Conservation (phyloP, 2,888 invertebrate species). For the Pollenia labialis region DNA sequence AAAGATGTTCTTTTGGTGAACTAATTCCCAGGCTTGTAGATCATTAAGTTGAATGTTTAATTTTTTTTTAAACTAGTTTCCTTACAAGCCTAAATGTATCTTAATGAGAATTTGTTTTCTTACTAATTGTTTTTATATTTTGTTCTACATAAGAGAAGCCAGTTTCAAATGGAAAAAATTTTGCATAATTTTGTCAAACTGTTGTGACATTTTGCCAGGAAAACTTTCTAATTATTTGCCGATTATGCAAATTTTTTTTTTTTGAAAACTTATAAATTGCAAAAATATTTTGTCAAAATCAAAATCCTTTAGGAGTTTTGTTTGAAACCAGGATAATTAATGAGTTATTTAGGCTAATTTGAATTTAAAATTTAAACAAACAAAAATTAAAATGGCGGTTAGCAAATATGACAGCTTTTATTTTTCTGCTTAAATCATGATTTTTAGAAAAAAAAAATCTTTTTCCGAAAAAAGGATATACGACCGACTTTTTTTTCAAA, state of each 20-base stretch:
- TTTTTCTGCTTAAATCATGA: neutral
- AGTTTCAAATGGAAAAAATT: slow-evolving; percentile 7
- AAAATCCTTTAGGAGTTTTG: slow-evolving; percentile 16
- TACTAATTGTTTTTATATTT: slow-evolving; percentile 32
- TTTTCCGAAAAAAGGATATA: slow-evolving; percentile 30
- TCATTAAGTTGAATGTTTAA: slow-evolving; percentile 22
- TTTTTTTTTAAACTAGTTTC: slow-evolving; percentile 15
- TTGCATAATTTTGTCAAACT: slow-evolving; percentile 48
- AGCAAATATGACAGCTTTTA: neutral
- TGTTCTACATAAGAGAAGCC: slow-evolving; percentile 16
- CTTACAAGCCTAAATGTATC: neutral
- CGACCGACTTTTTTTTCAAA: neutral
- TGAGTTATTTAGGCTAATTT: slow-evolving; percentile 36
- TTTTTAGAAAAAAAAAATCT: neutral
- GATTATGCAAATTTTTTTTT: slow-evolving; percentile 56
- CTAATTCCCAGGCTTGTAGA: slow-evolving; percentile 54
- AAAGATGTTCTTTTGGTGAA: slow-evolving; percentile 27
- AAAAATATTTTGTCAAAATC: slow-evolving; percentile 57
- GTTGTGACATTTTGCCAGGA: slow-evolving; percentile 45
- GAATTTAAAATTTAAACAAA: neutral
- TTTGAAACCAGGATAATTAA: slow-evolving; percentile 33
- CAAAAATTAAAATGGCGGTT: neutral
- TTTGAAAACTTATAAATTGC: neutral
- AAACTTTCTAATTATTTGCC: neutral
- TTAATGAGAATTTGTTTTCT: slow-evolving; percentile 7